Percentiles rank a stretch among this genome's conserved stretches.
phyloP scores from a whole-genome alignment of 2,797 vertebrate species.

The Propithecus deckenii region DNA sequence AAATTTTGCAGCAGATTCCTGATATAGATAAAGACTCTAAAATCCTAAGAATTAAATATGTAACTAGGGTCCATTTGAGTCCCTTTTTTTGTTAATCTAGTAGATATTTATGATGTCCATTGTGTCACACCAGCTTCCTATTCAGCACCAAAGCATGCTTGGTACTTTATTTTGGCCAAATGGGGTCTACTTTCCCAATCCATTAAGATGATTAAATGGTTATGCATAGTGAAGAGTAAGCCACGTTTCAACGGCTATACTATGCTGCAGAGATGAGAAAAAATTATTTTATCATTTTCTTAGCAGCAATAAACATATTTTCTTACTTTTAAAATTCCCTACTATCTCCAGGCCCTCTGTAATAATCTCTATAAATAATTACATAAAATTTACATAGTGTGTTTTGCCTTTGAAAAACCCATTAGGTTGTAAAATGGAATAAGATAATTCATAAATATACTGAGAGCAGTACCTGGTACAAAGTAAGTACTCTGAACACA shows the following conservation, averaged over 20 bases:
- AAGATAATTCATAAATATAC: neutral
- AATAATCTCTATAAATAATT: slow-evolving; percentile 39
- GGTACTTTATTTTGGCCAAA: neutral
- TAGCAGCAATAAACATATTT: neutral
- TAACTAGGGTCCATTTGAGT: too few species aligned
- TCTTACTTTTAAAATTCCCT: slow-evolving; percentile 10
- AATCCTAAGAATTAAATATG: neutral
- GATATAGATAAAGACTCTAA: neutral
- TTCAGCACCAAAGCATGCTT: neutral
- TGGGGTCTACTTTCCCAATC: neutral
- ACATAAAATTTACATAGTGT: neutral
- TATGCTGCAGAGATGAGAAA: neutral
- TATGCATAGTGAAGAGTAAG: neutral
- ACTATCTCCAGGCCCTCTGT: neutral
- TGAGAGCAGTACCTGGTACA: neutral
- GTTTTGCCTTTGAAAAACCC: slow-evolving; percentile 36
- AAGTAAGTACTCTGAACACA: neutral
- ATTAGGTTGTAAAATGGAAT: neutral
- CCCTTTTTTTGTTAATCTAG: neutral
- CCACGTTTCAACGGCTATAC: neutral
- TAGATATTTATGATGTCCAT: neutral
- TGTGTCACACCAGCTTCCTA: neutral
- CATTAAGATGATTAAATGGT: neutral
- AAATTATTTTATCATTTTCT: slow-evolving; percentile 10
- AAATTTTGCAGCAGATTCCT: neutral